Evolutionary conservation across 2,113 vertebrate genomes (phyloP), one percentile per base, ranked within the genome.

Genomic region (Campylomormyrus numenius): DNA sequence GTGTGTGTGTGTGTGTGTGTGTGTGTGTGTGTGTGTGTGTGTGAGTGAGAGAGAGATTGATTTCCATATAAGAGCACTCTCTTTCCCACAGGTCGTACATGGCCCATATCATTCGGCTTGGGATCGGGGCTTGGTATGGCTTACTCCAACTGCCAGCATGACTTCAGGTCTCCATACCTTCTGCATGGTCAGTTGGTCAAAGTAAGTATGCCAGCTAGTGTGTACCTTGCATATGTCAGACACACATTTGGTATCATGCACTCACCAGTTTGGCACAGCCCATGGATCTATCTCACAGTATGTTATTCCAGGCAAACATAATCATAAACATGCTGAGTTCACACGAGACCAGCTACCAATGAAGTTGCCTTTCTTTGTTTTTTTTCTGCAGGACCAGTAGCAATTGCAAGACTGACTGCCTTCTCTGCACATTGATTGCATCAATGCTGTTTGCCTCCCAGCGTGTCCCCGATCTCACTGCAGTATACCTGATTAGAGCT

Each of bases 91-190:
- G 98, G 98, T 93, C 97, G 94, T 95, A 97, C 96, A 19, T 98
- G 98, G 97, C 98, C 98, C 0, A 94, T 99, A 3, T 94, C 96
- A 0, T 97, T 99, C 56, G 96, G 97, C 83, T 95, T 97, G 0
- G 98, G 98, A 89, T 94, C 95, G 62, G 98, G 98, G 24, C 92
- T 99, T 74, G 98, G 98, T 91, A 99, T 99, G 98, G 98, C 98
- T 9, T 98, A 98, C 90, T 97, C 98, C 92, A 99, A 99, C 95
- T 99, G 98, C 94, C 98, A 99, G 91, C 97, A 97, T 50, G 97
- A 99, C 94, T 96, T 99, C 92, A 97, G 96, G 93, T 94, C 97
- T 92, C 98, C 97, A 0, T 99, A 99, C 93, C 93, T 98, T 89
- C 95, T 96, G 90, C 97, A 97, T 85, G 97, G 96, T 92, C 96